phyloP scores from a whole-genome alignment of 30 jellyfish, hydroid and myxozoan species.

The Pelagia noctiluca region DNA sequence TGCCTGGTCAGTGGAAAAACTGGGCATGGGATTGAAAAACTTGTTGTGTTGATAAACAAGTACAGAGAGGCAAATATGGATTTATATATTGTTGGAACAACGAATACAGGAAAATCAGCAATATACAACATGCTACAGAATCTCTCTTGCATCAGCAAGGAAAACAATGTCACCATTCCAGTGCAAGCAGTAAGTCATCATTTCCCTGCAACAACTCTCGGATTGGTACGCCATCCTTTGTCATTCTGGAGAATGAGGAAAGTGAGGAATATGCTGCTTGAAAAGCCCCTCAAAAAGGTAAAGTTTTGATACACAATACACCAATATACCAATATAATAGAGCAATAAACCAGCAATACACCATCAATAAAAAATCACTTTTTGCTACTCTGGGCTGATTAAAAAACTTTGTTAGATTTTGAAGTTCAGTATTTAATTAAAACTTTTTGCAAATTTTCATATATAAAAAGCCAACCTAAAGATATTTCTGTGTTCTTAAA shows the following conservation, averaged over 20 bases:
- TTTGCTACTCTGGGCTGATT: too few species aligned
- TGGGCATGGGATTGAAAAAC: constrained; percentile 83
- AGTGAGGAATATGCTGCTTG: constrained; percentile 59
- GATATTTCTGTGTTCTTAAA: too few species aligned
- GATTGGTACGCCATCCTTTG: constrained; percentile 77
- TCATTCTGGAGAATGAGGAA: constrained; percentile 71
- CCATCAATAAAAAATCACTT: too few species aligned
- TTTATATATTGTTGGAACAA: constrained; percentile 82
- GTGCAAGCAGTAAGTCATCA: constrained; percentile 85
- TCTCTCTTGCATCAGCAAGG: constrained; percentile 65
- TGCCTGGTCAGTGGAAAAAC: constrained; percentile 87
- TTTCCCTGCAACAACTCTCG: constrained; percentile 79
- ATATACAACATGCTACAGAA: constrained; percentile 79
- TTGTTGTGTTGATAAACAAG: constrained; percentile 63
- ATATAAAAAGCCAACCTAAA: too few species aligned
- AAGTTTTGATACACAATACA: too few species aligned
- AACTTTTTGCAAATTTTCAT: too few species aligned
- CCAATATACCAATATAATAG: too few species aligned
- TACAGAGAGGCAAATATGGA: constrained; percentile 83
- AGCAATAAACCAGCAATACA: too few species aligned
- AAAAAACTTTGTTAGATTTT: too few species aligned
- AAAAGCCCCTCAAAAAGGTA: too few species aligned
- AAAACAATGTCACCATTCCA: constrained; percentile 72
- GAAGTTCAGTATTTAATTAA: too few species aligned
- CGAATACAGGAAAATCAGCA: constrained; percentile 89